These are phyloP conservation scores for Itoplectis maculator DNA, from an alignment of 2,888 invertebrate genomes.

Conservation along the genomic window DNA sequence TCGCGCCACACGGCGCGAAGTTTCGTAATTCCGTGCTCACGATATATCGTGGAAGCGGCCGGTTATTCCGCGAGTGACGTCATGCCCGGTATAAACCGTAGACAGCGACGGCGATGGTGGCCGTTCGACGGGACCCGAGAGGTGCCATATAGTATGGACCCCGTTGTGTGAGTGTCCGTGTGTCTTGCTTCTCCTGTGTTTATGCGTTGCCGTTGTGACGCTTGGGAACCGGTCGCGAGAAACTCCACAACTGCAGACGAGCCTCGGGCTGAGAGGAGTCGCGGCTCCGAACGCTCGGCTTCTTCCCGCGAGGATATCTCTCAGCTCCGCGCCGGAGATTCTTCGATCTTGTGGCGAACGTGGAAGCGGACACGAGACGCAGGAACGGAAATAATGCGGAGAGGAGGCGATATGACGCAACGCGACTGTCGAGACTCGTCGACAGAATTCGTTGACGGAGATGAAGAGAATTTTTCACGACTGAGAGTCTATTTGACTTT, in stretches of 20 bases:
- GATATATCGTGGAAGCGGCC: conserved; percentile 54
- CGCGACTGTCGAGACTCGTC: background rate
- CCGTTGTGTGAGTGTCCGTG: too few relatives aligned
- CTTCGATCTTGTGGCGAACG: background rate
- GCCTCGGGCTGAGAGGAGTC: conserved; percentile 48
- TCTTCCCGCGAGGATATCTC: conserved; percentile 34
- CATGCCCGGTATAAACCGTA: conserved; percentile 70
- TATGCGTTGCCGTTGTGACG: background rate
- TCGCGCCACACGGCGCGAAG: conserved; percentile 70
- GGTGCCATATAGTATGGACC: conserved; percentile 1
- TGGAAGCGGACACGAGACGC: conserved; percentile 20
- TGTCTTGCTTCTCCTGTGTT: too few relatives aligned
- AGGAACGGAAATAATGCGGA: conserved; percentile 19
- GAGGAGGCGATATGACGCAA: conserved; percentile 4
- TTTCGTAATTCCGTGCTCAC: conserved; percentile 77
- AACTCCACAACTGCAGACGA: conserved; percentile 36
- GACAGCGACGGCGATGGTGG: conserved; percentile 43
- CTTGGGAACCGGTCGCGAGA: conserved; percentile 64
- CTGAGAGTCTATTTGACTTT: too few relatives aligned
- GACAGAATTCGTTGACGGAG: too few relatives aligned
- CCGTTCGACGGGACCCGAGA: conserved; percentile 51
- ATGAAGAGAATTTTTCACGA: too few relatives aligned
- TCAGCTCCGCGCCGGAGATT: conserved; percentile 22
- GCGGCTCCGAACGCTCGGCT: too few relatives aligned
- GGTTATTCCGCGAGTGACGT: conserved; percentile 80